Conservation (phyloP, 2,797 vertebrate genomes). For the Crossoptilon crossoptilon region DNA sequence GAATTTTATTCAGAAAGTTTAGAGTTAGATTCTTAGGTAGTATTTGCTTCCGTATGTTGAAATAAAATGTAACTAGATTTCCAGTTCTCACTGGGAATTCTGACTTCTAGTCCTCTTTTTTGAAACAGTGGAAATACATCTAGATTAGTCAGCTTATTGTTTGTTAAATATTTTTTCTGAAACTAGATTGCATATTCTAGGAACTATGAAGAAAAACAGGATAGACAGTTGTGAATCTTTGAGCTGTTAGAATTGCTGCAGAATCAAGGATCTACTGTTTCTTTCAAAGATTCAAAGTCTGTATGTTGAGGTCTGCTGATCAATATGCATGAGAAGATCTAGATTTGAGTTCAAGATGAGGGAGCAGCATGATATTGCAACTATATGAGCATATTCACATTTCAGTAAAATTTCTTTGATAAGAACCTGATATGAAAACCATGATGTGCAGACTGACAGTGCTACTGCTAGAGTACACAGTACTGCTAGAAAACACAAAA, state of each 20-base stretch:
- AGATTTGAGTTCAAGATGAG: not conserved
- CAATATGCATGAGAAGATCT: not conserved
- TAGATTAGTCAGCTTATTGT: not conserved
- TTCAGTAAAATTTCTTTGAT: not conserved
- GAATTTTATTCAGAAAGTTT: not conserved
- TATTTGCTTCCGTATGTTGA: not conserved
- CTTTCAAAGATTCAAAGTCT: not conserved
- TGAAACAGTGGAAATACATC: fast-evolving
- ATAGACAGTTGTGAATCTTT: not conserved
- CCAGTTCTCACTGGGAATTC: not conserved
- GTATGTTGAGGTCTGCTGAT: not conserved
- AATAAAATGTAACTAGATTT: not conserved
- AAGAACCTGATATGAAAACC: not conserved
- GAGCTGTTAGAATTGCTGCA: not conserved
- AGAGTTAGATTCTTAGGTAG: not conserved
- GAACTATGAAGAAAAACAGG: not conserved
- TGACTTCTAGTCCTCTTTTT: not conserved
- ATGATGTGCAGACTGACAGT: fast-evolving
- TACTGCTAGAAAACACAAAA: not conserved
- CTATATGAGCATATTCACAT: no score
- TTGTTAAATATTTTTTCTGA: not conserved
- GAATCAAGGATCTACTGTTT: not conserved
- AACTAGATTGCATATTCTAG: not conserved
- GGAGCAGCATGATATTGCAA: not conserved
- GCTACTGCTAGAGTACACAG: not conserved